Percentiles rank a stretch among this genome's conserved stretches.
Evolutionary conservation across 2,113 vertebrate genomes (phyloP).

Genomic region (Platichthys flesus): DNA sequence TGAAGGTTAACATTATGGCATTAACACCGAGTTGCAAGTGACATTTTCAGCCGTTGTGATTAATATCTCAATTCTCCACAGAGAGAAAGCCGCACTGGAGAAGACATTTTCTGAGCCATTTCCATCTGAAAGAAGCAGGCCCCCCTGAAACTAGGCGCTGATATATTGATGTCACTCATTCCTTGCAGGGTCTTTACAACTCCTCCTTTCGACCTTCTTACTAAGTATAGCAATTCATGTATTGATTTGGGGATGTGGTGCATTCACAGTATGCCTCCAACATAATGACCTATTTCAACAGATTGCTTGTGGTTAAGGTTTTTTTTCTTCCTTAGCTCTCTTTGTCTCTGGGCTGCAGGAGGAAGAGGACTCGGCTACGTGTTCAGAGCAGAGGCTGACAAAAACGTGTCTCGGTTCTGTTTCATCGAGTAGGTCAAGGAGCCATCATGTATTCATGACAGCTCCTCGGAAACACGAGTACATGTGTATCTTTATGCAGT

Average conservation of each 20-base stretch:
- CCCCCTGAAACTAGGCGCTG: conserved; percentile 27
- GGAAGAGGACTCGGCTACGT: conserved; percentile 29
- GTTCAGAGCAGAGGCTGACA: conserved; percentile 16
- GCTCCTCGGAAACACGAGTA: conserved; percentile 24
- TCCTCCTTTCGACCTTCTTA: conserved; percentile 82
- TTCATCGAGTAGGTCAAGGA: conserved; percentile 18
- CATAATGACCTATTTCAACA: conserved; percentile 80
- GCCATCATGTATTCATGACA: conserved; percentile 33
- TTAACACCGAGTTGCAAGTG: conserved; percentile 69
- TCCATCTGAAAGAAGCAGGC: conserved; percentile 67
- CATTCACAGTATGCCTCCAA: conserved; percentile 76
- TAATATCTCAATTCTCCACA: conserved; percentile 44
- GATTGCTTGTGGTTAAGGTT: conserved; percentile 69
- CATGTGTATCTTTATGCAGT: neutral
- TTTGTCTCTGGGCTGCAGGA: conserved; percentile 49
- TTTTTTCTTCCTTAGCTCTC: conserved; percentile 17
- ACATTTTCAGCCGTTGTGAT: conserved; percentile 54
- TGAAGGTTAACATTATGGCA: conserved; percentile 55
- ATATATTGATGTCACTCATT: conserved; percentile 65
- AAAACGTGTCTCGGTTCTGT: conserved; percentile 21
- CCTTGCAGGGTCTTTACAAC: conserved; percentile 61
- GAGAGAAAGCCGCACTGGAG: conserved; percentile 52
- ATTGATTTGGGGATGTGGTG: conserved; percentile 78
- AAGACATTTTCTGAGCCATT: conserved; percentile 69
- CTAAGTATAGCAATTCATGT: conserved; percentile 79